phyloP scores from a whole-genome alignment of 2,113 vertebrate genomes.

The Myotis davidii region DNA sequence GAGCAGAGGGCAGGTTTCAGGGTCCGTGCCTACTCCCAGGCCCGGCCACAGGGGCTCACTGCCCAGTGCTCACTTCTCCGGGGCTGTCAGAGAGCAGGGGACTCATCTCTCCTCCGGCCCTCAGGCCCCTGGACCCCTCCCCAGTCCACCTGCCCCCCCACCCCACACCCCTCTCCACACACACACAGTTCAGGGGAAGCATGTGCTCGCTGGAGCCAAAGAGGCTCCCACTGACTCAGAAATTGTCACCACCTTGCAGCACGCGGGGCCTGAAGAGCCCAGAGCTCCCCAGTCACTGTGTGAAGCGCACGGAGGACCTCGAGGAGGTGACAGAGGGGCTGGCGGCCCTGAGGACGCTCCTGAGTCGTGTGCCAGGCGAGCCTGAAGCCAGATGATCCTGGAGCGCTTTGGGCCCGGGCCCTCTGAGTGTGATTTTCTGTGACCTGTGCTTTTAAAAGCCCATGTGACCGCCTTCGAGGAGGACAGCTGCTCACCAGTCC shows the following conservation, averaged over 20 bases:
- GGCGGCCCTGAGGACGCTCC: accelerated
- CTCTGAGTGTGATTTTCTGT: accelerated
- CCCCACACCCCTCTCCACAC: accelerated
- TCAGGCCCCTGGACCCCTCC: neutral
- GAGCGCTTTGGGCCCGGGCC: neutral
- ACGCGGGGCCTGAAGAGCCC: neutral
- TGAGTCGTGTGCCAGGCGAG: accelerated
- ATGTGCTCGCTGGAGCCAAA: accelerated
- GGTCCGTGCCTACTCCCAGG: neutral
- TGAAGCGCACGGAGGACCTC: neutral
- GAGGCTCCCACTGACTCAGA: neutral
- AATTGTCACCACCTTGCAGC: neutral
- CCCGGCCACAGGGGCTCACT: neutral
- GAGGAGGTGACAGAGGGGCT: accelerated
- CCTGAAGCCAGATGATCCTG: neutral
- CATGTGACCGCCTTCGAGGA: accelerated
- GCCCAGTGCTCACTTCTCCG: neutral
- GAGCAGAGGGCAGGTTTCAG: accelerated
- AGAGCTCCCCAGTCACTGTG: accelerated
- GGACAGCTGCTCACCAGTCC: no score
- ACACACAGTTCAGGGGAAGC: neutral
- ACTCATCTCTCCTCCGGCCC: neutral
- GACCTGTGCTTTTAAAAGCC: neutral
- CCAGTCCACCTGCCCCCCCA: no score
- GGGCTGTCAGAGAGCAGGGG: accelerated